A percentile compares a stretch with the other conserved stretches of the same genome.
Evolutionary conservation across 2,113 vertebrate species (phyloP).

Genomic region (Sphyrna mokarran): DNA sequence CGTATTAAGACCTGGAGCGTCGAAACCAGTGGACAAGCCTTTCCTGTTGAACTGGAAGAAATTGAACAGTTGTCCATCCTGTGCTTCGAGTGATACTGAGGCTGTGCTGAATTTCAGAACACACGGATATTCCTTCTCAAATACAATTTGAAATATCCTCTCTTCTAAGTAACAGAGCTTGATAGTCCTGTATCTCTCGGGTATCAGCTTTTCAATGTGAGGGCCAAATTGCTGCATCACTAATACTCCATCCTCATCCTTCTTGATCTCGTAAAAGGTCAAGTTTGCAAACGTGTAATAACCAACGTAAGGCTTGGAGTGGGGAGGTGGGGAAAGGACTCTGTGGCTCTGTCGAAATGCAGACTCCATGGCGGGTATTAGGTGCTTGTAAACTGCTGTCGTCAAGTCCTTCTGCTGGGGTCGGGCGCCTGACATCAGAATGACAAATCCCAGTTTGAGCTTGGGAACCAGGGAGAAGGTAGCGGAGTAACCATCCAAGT

Average conservation of each 20-base stretch:
- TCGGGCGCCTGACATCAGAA: conserved; percentile 76
- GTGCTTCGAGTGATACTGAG: conserved; percentile 75
- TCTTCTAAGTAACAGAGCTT: conserved; percentile 72
- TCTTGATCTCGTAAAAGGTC: conserved; percentile 81
- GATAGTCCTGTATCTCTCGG: conserved; percentile 67
- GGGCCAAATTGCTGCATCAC: conserved; percentile 85
- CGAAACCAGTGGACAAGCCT: conserved; percentile 76
- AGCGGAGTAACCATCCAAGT: conserved; percentile 78
- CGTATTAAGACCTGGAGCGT: conserved; percentile 80
- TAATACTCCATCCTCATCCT: conserved; percentile 62
- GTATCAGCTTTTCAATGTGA: conserved; percentile 69
- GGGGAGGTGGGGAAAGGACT: conserved; percentile 60
- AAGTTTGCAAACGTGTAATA: conserved; percentile 79
- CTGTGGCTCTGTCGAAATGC: conserved; percentile 66
- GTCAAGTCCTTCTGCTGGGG: conserved; percentile 65
- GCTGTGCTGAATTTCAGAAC: conserved; percentile 65
- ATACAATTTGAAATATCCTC: conserved; percentile 74
- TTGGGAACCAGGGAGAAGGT: conserved; percentile 75
- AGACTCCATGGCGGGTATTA: conserved; percentile 72
- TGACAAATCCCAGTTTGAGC: conserved; percentile 71
- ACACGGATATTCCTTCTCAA: conserved; percentile 78
- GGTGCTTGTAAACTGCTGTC: conserved; percentile 55
- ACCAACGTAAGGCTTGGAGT: conserved; percentile 67
- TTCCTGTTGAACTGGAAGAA: conserved; percentile 68
- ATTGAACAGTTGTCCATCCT: conserved; percentile 79